These are phyloP conservation scores for Crenichthys baileyi DNA, from an alignment of 2,797 vertebrate genomes.

Conservation along the genomic window DNA sequence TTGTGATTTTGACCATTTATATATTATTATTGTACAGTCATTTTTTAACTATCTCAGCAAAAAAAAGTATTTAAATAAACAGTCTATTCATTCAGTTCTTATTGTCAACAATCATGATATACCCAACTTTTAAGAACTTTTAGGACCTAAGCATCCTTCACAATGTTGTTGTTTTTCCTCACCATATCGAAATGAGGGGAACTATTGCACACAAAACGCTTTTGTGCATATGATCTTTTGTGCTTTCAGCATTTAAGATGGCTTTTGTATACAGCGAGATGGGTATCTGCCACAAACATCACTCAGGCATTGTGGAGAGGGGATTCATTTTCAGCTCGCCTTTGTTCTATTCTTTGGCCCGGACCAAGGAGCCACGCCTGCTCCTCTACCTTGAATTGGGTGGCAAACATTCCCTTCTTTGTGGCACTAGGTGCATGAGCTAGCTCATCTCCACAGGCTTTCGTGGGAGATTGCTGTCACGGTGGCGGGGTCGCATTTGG, in stretches of 20 bases:
- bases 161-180: slow-evolving; percentile 77
- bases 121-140: slow-evolving; percentile 58
- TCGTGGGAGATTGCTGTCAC: slow-evolving; percentile 90
- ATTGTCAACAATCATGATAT: slow-evolving; percentile 43
- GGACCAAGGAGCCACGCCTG: slow-evolving; percentile 92
- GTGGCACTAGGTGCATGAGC: slow-evolving; percentile 90
- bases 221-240: slow-evolving; percentile 83
- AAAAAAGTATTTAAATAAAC: not conserved
- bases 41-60: not conserved
- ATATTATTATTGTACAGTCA: not conserved
- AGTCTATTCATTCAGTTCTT: not conserved
- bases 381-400: slow-evolving; percentile 87
- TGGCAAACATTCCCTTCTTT: slow-evolving; percentile 90
- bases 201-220: slow-evolving; percentile 79
- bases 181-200: slow-evolving; percentile 78
- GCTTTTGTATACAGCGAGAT: slow-evolving; percentile 86
- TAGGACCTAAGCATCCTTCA: slow-evolving; percentile 46
- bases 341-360: slow-evolving; percentile 91
- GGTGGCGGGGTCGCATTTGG: slow-evolving; percentile 89
- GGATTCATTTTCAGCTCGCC: slow-evolving; percentile 91
- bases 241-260: slow-evolving; percentile 83
- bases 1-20: not conserved
- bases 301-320: slow-evolving; percentile 89
- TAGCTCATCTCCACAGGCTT: slow-evolving; percentile 91
- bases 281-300: slow-evolving; percentile 90